Evolutionary conservation across 2,113 vertebrate genomes (phyloP), one percentile per base, ranked within the genome.

Genomic region (Xyrauchen texanus): DNA sequence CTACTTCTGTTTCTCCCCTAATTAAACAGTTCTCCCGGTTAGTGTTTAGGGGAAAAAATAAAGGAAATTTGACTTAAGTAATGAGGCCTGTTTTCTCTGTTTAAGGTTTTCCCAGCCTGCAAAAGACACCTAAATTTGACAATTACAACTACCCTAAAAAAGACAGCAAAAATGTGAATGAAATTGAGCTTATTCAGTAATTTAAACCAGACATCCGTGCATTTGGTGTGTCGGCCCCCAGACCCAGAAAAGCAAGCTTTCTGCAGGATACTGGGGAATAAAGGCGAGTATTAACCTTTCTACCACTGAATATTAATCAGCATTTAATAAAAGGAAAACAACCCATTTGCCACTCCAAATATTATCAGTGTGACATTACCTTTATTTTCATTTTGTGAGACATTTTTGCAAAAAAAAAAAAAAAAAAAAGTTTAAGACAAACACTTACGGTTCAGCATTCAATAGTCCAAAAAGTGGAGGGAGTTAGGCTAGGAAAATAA

Each of bases 241-340:
- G 93, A 92, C 90, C 85, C 90, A 85, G 88, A 90, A 92, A 88
- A 44, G 90, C 91, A 90, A 87, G 88, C 90, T 90, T 91, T 89
- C 93, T 91, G 90, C 93, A 95, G 94, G 94, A 95, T 95, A 85
- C 92, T 86, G 93, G 91, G 90, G 94, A 94, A 94, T 94, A 92
- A 92, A 95, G 94, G 93, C 89, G 94, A 90, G 84, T 92, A 95
- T 95, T 95, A 94, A 93, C 92, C 92, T 94, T 92, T 92, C 93
- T 94, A 91, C 93, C 94, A 88, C 95, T 94, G 95, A 95, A 96
- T 96, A 97, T 97, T 96, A 97, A 97, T 96, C 93, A 95, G 94
- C 79, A 91, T 96, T 95, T 95, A 95, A 94, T 95, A 96, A 95
- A 95, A 97, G 91, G 93, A 96, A 96, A 96, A 96, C 94, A 96